Evolutionary conservation across 1,140 invertebrate genomes (phyloP).

Genomic region (Micrasema longulum): DNA sequence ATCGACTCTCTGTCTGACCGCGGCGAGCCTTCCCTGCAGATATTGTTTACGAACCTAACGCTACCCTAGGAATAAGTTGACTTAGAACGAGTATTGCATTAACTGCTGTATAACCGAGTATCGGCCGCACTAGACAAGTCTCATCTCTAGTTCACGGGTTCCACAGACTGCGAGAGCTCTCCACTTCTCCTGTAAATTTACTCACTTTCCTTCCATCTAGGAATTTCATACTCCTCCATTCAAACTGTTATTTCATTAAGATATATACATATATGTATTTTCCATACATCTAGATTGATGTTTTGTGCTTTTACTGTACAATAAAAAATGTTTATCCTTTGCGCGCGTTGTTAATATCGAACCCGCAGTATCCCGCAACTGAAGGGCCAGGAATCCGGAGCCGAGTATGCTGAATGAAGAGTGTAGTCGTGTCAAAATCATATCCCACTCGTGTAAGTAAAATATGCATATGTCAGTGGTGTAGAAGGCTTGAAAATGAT

Average conservation of each 20-base stretch:
- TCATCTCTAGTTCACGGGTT: too few species aligned
- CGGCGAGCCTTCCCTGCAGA: background rate
- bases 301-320: constrained; percentile 44
- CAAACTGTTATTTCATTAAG: constrained; percentile 38
- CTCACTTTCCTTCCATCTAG: constrained; percentile 20
- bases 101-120: too few species aligned
- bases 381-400: too few species aligned
- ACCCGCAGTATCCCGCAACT: background rate
- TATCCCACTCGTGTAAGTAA: too few species aligned
- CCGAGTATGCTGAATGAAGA: too few species aligned
- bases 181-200: too few species aligned
- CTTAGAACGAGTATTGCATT: constrained; percentile 32
- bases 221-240: constrained; percentile 20
- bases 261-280: constrained; percentile 42
- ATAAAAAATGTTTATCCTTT: constrained; percentile 42
- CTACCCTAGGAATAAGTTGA: constrained; percentile 28
- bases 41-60: constrained; percentile 16
- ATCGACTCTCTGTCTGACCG: constrained; percentile 5
- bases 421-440: too few species aligned
- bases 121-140: too few species aligned
- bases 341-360: constrained; percentile 8
- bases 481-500: too few species aligned
- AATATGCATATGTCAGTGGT: too few species aligned
- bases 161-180: too few species aligned
- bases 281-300: constrained; percentile 37